Base-by-base conservation (phyloP, 37 sponge, comb jelly and placozoan species). In the Beroe ovata region DNA sequence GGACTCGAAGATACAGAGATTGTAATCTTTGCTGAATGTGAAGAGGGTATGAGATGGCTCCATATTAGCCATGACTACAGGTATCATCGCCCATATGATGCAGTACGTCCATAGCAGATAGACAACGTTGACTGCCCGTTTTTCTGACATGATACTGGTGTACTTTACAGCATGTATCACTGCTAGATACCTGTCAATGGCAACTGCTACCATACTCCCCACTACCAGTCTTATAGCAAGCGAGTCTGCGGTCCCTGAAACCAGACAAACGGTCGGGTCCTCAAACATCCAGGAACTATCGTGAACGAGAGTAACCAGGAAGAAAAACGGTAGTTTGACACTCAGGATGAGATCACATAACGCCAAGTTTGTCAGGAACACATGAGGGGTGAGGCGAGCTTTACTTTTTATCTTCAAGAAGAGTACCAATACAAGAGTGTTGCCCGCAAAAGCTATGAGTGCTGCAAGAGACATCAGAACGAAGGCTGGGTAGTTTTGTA, bases 331-430 rank as follows among this genome's bases (percentile, higher is more conserved):
- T 4, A 77, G 54, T 35, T 77, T 77, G 8, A 77, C 25, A 28
- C 84, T 54, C 19, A 77, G 84, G 42, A 77, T 38, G 39, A 77
- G 38, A 23, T 77, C 84, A 42, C 84, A 77, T 20, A 77, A 20
- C 11, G 84, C 84, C 26, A 77, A 29, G 84, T 77, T 77, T 4
- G 84, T 77, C 3, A 77, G 54, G 54, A 77, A 77, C 84, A 77
- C 41, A 35, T 77, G 84, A 41, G 84, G 84, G 4, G 84, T 77
- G 20, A 77, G 84, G 8, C 84, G 3, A n/a, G 84, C 84, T n/a
- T 23, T 54, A 23, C 28, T 77, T 54, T 77, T 77, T 28, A 77
- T 77, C n/a, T 26, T 77, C 84, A 77, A 54, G 28, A 77, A 77
- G 29, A 77, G 84, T 2, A 77, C 8, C 2, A 77, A 6, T n/a